Evolutionary conservation across 2,797 vertebrate genomes (phyloP).

Genomic region (Gallirallus australis): DNA sequence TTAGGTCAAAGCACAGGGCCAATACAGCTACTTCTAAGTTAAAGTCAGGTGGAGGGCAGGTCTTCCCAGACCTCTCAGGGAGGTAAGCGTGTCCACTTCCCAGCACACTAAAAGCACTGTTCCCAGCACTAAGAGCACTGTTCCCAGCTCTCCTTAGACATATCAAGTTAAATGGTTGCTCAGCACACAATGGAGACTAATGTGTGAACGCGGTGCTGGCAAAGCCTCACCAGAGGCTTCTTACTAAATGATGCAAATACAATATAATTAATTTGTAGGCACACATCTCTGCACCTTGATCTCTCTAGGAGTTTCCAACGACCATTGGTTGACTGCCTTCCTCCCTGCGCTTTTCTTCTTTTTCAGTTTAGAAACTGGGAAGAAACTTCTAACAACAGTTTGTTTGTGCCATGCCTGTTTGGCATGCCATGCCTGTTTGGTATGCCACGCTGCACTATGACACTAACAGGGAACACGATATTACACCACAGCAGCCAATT

Average conservation of each 20-base stretch:
- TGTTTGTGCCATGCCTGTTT: background rate
- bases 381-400: background rate
- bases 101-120: background rate
- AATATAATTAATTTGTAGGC: background rate
- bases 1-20: background rate
- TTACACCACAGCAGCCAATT: slow-evolving; percentile 3
- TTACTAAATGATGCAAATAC: background rate
- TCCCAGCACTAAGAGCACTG: background rate
- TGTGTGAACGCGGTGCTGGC: background rate
- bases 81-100: background rate
- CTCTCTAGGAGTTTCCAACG: background rate
- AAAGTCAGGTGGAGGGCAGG: background rate
- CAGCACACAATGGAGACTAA: background rate
- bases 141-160: background rate
- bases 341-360: background rate
- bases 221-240: background rate
- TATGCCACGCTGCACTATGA: accelerated
- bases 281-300: background rate
- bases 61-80: background rate
- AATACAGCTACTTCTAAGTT: background rate
- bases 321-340: background rate
- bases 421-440: background rate
- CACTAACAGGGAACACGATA: slow-evolving; percentile 32
- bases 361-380: background rate
- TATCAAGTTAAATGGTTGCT: background rate